Evolutionary conservation across 2,888 invertebrate genomes (phyloP).

Genomic region (Elmis aenea): DNA sequence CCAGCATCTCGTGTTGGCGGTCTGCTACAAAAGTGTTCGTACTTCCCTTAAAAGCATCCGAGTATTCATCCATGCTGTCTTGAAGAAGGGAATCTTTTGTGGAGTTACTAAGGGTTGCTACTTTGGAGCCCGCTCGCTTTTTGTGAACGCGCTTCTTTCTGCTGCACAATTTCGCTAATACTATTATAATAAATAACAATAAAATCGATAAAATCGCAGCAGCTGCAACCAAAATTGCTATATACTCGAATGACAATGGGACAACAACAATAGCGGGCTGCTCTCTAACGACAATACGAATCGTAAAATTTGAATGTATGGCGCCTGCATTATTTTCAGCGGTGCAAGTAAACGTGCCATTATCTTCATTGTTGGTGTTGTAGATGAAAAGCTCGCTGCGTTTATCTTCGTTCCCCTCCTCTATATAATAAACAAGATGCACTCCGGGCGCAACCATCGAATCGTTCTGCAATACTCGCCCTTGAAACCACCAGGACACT

Average conservation of each 20-base stretch:
- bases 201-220: constrained; percentile 61
- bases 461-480: constrained; percentile 73
- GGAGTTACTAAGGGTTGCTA: constrained; percentile 43
- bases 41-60: constrained; percentile 33
- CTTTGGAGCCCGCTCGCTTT: constrained; percentile 52
- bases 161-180: constrained; percentile 44
- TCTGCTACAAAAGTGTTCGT: constrained; percentile 29
- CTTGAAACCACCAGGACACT: constrained; percentile 79
- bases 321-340: constrained; percentile 83
- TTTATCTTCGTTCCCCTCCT: constrained; percentile 69
- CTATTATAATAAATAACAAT: constrained; percentile 60
- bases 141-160: constrained; percentile 44
- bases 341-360: constrained; percentile 80
- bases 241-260: constrained; percentile 62
- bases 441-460: constrained; percentile 62
- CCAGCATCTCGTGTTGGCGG: constrained; percentile 32
- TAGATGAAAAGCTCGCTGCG: constrained; percentile 74
- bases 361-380: constrained; percentile 72
- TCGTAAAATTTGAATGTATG: constrained; percentile 74
- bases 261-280: constrained; percentile 49
- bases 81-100: constrained; percentile 38
- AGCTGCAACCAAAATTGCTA: constrained; percentile 64
- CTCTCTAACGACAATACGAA: constrained; percentile 69
- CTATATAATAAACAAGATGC: constrained; percentile 65
- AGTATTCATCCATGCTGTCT: constrained; percentile 37